Percentiles rank a stretch among this genome's conserved stretches.
Conservation (phyloP, 2,888 invertebrate genomes). For the Catocala nupta region DNA sequence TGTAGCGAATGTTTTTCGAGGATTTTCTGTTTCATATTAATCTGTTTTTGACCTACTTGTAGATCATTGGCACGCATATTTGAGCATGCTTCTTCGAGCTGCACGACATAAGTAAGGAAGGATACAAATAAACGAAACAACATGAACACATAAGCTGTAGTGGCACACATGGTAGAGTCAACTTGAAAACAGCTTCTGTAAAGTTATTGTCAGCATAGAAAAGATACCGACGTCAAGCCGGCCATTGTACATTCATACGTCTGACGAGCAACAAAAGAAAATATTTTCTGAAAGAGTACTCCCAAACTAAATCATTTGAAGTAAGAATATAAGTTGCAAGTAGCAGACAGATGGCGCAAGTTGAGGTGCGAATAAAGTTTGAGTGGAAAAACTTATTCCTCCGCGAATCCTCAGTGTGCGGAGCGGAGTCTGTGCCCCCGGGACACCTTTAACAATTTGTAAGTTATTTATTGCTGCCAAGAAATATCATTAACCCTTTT, state of each 20-base stretch:
- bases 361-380: conserved; percentile 86
- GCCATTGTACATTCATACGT: conserved; percentile 78
- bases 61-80: not conserved
- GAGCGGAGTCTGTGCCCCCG: conserved; percentile 73
- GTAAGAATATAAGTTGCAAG: conserved; percentile 83
- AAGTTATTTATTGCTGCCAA: conserved; percentile 84
- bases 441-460: conserved; percentile 84
- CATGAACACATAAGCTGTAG: not conserved
- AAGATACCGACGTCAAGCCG: conserved; percentile 50
- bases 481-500: conserved; percentile 84
- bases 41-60: not conserved
- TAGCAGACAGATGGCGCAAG: conserved; percentile 72
- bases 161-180: conserved; percentile 34
- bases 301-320: conserved; percentile 85
- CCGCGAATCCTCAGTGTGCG: conserved; percentile 70
- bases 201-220: conserved; percentile 60
- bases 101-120: not conserved
- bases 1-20: conserved; percentile 21
- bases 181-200: conserved; percentile 53
- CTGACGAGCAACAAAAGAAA: conserved; percentile 78
- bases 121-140: not conserved
- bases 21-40: conserved; percentile 19
- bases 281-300: conserved; percentile 81
- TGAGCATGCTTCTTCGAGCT: not conserved
- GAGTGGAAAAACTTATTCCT: conserved; percentile 85